Evolutionary conservation across 2,888 invertebrate genomes (phyloP).

Genomic region (Melangyna quadrimaculata): DNA sequence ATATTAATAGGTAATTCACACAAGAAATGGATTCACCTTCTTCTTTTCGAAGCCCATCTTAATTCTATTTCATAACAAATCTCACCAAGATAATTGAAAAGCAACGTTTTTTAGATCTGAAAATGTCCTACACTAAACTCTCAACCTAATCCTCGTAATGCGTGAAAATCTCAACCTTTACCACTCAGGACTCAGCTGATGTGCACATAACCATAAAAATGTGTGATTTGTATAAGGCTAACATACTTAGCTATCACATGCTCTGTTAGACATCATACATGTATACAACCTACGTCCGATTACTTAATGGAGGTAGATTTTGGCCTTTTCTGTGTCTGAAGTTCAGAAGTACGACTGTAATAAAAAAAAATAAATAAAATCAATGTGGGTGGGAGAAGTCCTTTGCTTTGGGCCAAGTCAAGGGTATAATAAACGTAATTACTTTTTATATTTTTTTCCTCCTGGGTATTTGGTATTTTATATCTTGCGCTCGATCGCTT

Average conservation of each 20-base stretch:
- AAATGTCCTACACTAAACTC: neutral
- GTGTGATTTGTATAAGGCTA: slow-evolving; percentile 19
- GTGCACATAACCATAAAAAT: slow-evolving; percentile 30
- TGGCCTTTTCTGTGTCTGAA: neutral
- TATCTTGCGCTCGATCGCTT: slow-evolving; percentile 45
- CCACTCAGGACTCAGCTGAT: neutral
- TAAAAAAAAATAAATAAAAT: neutral
- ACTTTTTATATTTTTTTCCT: slow-evolving; percentile 11
- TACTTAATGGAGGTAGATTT: slow-evolving; percentile 34
- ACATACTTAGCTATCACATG: slow-evolving; percentile 22
- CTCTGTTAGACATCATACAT: slow-evolving; percentile 35
- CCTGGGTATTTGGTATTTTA: slow-evolving; percentile 6
- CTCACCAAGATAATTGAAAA: neutral
- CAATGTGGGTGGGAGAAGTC: neutral
- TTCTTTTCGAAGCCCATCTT: neutral
- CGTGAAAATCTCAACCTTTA: slow-evolving; percentile 27
- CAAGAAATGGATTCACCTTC: neutral
- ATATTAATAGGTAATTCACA: neutral
- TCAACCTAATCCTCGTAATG: slow-evolving; percentile 14
- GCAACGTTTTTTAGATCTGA: neutral
- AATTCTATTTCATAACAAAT: neutral
- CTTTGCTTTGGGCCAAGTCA: slow-evolving; percentile 15
- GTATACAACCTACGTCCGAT: slow-evolving; percentile 29
- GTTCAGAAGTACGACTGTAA: neutral
- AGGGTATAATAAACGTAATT: slow-evolving; percentile 52